Evolutionary conservation across 2,797 vertebrate genomes (phyloP), one percentile per base, ranked within the genome.

Genomic region (Sebastes nivosus): DNA sequence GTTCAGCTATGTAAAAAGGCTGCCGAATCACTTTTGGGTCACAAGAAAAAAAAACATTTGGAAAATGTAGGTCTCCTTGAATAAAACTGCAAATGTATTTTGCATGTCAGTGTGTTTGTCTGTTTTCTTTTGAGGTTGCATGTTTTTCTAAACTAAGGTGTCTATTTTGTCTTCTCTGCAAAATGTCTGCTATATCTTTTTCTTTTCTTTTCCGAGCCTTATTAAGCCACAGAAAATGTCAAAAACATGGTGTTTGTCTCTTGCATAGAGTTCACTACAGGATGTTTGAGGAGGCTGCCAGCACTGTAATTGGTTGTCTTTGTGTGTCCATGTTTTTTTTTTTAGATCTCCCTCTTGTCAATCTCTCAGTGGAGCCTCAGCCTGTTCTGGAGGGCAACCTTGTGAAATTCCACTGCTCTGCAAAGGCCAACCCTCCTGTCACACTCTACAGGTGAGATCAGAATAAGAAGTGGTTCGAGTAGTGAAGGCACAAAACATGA

Each of bases 361-460:
- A 99, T 93, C 95, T 99, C 72, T 97, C 98, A 0, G 97, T 99
- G 93, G 98, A 99, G 83, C 98, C 99, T 0, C 99, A 99, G 92
- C 97, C 98, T 0, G 96, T 99, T 72, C 93, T 99, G 66, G 99
- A 99, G 87, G 98, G 98, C 64, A 98, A 98, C 82, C 93, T 96
- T 0, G 97, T 99, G 87, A 98, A 97, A 66, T 99, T 99, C 91
- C 97, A 98, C 92, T 99, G 99, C 92, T 97, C 98, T 0, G 98
- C 98, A 74, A 99, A 99, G 93, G 99, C 98, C 91, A 99, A 99
- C 88, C 99, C 99, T 1, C 97, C 97, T 0, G 98, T 99, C 87
- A 97, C 96, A 12, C 97, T 97, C 84, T 99, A 98, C 96, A 97
- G 98, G 99, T 99, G 92, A 96, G 94, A 81, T 59, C 57, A 84